A percentile compares a stretch with the other conserved stretches of the same genome.
Evolutionary conservation across 2,888 invertebrate species (phyloP).

Genomic region (Drosophila prolongata): DNA sequence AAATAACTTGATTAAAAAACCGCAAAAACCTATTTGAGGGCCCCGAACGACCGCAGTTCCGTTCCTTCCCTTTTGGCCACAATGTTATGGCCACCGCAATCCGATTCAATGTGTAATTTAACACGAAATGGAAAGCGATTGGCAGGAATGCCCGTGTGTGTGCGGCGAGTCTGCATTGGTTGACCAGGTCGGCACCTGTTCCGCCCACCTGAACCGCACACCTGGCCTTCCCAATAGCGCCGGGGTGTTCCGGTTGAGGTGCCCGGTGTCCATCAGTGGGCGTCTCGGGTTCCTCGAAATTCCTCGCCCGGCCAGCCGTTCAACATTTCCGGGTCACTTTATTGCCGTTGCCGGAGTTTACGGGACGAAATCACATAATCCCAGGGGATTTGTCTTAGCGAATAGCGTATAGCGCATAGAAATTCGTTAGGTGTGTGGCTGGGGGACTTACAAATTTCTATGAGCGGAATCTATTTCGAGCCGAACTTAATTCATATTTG

Average conservation of each 20-base stretch:
- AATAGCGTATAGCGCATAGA: slow-evolving; percentile 3
- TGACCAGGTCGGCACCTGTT: slow-evolving; percentile 53
- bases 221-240: slow-evolving; percentile 10
- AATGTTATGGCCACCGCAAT: slow-evolving; percentile 74
- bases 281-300: slow-evolving; percentile 7
- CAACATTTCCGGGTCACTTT: slow-evolving; percentile 59
- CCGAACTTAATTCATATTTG: slow-evolving; percentile 13
- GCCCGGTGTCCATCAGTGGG: slow-evolving; percentile 17
- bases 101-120: slow-evolving; percentile 80
- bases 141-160: slow-evolving; percentile 42
- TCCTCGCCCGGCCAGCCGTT: slow-evolving; percentile 13
- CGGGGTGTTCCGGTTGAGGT: slow-evolving; percentile 10
- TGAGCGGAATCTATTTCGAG: slow-evolving; percentile 14
- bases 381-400: slow-evolving; percentile 70
- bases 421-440: slow-evolving; percentile 3
- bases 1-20: slow-evolving; percentile 81
- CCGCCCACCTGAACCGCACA: slow-evolving; percentile 53
- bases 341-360: slow-evolving; percentile 63
- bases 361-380: slow-evolving; percentile 66
- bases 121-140: slow-evolving; percentile 80
- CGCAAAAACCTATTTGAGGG: slow-evolving; percentile 77
- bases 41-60: slow-evolving; percentile 36
- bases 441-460: slow-evolving; percentile 15
- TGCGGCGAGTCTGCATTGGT: slow-evolving; percentile 30
- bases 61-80: slow-evolving; percentile 45